phyloP scores from a whole-genome alignment of 2,797 vertebrate species.

The Aphelocoma californica region DNA sequence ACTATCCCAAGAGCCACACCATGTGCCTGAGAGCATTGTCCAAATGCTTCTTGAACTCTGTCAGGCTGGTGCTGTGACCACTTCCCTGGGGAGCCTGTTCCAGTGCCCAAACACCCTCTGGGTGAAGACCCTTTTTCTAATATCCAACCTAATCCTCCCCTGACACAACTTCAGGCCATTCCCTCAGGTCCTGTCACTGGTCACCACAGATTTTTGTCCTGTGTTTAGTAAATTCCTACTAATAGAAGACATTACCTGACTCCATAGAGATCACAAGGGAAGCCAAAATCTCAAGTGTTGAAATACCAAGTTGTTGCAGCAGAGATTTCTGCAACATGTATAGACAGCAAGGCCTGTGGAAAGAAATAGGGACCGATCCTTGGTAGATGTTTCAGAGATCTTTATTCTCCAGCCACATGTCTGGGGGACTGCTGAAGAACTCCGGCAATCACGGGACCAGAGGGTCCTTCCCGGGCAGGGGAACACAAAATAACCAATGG shows the following conservation, averaged over 20 bases:
- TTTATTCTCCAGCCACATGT: no score
- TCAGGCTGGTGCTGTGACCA: neutral
- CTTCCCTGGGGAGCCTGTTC: neutral
- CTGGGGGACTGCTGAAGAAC: no score
- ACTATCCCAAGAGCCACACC: neutral
- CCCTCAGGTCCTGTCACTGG: neutral
- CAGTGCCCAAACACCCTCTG: rapidly evolving
- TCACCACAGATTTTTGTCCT: neutral
- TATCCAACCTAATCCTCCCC: neutral
- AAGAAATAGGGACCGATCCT: no score
- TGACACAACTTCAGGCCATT: neutral
- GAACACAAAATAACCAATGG: no score
- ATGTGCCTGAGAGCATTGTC: neutral
- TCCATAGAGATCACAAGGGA: neutral
- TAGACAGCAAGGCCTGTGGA: no score
- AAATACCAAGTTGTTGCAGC: neutral
- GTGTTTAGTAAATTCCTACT: neutral
- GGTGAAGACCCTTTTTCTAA: neutral
- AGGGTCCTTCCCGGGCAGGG: no score
- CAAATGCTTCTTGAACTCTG: neutral
- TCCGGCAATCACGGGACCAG: no score
- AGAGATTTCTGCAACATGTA: no score
- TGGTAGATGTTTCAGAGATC: no score
- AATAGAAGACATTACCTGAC: neutral
- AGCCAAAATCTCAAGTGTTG: neutral